These are phyloP conservation scores for Drosophila mauritiana DNA, from an alignment of 1,140 invertebrate genomes.

Conservation along the genomic window DNA sequence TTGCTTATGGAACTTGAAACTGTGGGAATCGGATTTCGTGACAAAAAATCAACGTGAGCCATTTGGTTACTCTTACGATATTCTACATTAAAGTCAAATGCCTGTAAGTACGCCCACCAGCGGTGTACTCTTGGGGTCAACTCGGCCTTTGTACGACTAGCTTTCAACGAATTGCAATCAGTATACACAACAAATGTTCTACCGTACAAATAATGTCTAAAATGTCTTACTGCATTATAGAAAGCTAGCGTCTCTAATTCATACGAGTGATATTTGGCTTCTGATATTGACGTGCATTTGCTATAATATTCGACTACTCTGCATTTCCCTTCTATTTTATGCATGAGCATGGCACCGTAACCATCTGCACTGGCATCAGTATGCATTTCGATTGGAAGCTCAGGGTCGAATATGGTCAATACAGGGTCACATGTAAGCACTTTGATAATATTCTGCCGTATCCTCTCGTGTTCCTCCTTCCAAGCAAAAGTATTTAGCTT, in stretches of 20 bases:
- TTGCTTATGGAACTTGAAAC: not conserved
- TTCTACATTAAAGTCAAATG: constrained; percentile 1
- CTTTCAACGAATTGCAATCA: constrained; percentile 2
- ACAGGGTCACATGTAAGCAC: not conserved
- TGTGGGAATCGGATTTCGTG: not conserved
- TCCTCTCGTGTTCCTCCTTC: not conserved
- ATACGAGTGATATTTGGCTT: no score
- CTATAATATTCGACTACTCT: not conserved
- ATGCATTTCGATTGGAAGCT: no score
- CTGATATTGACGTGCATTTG: not conserved
- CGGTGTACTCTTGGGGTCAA: constrained; percentile 11
- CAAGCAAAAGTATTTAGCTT: not conserved
- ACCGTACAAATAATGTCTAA: constrained; percentile 8
- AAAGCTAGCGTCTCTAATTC: no score
- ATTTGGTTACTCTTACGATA: not conserved
- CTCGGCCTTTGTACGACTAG: not conserved
- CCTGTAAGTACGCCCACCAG: constrained; percentile 13
- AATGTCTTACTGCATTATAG: not conserved
- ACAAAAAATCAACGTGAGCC: not conserved
- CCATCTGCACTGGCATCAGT: not conserved
- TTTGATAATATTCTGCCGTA: not conserved
- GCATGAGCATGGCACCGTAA: not conserved
- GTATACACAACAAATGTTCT: constrained; percentile 4
- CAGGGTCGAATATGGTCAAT: no score
- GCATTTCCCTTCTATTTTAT: not conserved